Evolutionary conservation across 2,797 vertebrate species (phyloP).

Genomic region (Meriones psammophilus): DNA sequence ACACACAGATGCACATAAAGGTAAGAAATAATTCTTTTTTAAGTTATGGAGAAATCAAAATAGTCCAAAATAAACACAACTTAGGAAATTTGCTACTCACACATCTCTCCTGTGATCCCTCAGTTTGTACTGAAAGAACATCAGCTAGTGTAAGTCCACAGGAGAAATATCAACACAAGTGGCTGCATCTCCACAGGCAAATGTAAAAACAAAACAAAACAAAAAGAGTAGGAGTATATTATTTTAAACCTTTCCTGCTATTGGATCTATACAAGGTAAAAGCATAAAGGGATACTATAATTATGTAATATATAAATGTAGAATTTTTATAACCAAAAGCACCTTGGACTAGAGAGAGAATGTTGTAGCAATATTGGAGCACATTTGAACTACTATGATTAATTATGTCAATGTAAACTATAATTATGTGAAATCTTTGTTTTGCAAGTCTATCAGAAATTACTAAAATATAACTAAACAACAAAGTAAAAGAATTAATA

Average conservation of each 20-base stretch:
- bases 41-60: background rate
- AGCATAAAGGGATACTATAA: background rate
- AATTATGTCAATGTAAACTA: background rate
- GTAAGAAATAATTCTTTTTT: background rate
- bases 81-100: background rate
- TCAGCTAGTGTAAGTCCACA: background rate
- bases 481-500: background rate
- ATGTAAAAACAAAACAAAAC: background rate
- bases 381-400: background rate
- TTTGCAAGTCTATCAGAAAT: background rate
- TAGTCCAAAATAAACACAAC: background rate
- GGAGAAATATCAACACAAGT: background rate
- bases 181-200: background rate
- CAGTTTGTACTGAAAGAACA: background rate
- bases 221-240: background rate
- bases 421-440: background rate
- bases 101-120: background rate
- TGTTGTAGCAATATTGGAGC: background rate
- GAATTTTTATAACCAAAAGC: background rate
- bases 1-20: background rate
- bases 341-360: background rate
- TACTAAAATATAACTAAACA: slow-evolving; percentile 8
- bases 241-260: background rate
- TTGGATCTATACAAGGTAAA: background rate
- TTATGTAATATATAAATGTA: background rate